These are phyloP conservation scores for Procambarus virginalis DNA, from an alignment of 1,140 invertebrate species.

Conservation along the genomic window DNA sequence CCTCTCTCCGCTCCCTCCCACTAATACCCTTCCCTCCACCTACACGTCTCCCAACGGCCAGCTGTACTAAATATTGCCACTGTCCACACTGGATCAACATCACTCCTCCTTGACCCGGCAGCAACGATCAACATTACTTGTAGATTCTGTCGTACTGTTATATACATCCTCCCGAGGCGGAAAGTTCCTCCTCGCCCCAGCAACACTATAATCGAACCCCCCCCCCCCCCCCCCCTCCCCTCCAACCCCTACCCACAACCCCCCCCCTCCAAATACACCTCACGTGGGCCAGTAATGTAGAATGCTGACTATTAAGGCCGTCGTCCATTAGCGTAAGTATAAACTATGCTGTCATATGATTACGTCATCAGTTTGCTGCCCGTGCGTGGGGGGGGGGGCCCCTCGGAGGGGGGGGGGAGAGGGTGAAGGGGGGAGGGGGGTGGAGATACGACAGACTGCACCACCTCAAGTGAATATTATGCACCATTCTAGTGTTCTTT, in stretches of 20 bases:
- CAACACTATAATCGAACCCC: background rate
- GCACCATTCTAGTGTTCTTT: too few species aligned
- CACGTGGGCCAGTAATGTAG: slow-evolving; percentile 31
- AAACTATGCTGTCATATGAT: slow-evolving; percentile 29
- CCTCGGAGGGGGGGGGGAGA: too few species aligned
- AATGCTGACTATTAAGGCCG: slow-evolving; percentile 15
- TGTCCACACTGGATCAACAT: background rate
- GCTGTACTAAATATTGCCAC: slow-evolving; percentile 18
- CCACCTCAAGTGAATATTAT: too few species aligned
- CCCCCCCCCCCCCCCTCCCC: too few species aligned
- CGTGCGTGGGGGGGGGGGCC: too few species aligned
- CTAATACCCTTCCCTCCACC: background rate
- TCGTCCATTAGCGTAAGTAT: slow-evolving; percentile 28
- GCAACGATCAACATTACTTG: background rate
- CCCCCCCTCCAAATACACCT: background rate
- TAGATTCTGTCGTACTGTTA: background rate
- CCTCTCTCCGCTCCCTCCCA: too few species aligned
- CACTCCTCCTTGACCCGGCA: background rate
- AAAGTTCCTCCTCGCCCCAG: background rate
- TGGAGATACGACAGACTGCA: too few species aligned
- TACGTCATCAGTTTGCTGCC: slow-evolving; percentile 11
- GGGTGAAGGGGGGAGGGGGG: too few species aligned
- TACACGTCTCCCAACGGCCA: background rate
- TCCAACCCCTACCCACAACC: too few species aligned
- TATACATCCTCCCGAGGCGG: too few species aligned